phyloP scores from a whole-genome alignment of 2,888 invertebrate species.

The Pyrochroa serraticornis region DNA sequence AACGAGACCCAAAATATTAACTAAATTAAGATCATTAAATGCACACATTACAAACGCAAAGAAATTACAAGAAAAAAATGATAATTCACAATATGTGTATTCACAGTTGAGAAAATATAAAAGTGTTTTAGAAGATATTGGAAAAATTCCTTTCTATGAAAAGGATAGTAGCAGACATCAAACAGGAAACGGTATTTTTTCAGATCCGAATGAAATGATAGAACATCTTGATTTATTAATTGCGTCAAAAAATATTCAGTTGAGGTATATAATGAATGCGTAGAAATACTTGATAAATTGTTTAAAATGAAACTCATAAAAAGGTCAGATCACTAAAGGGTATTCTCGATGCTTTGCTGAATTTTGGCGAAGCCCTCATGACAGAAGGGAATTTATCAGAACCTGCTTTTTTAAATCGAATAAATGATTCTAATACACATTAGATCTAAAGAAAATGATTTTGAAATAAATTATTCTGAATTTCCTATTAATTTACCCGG shows the following conservation, averaged over 20 bases:
- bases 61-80: background rate
- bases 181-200: slow-evolving; percentile 20
- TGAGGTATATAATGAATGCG: background rate
- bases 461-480: slow-evolving; percentile 6
- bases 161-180: slow-evolving; percentile 1
- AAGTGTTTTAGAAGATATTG: too few relatives aligned
- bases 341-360: background rate
- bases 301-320: too few relatives aligned
- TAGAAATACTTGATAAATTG: too few relatives aligned
- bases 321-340: slow-evolving; percentile 12
- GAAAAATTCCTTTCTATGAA: slow-evolving; percentile 11
- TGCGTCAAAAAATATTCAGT: slow-evolving; percentile 26
- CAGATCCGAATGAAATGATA: slow-evolving; percentile 28
- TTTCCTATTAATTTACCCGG: background rate
- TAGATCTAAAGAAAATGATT: background rate
- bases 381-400: too few relatives aligned
- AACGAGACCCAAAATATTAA: too few relatives aligned
- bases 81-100: too few relatives aligned
- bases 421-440: too few relatives aligned
- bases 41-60: too few relatives aligned
- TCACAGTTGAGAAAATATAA: slow-evolving; percentile 8
- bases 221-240: slow-evolving; percentile 29
- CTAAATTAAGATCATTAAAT: too few relatives aligned
- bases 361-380: too few relatives aligned
- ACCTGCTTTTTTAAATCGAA: too few relatives aligned